Evolutionary conservation across 2,888 invertebrate species (phyloP).

Genomic region (Chrysolina haemoptera): DNA sequence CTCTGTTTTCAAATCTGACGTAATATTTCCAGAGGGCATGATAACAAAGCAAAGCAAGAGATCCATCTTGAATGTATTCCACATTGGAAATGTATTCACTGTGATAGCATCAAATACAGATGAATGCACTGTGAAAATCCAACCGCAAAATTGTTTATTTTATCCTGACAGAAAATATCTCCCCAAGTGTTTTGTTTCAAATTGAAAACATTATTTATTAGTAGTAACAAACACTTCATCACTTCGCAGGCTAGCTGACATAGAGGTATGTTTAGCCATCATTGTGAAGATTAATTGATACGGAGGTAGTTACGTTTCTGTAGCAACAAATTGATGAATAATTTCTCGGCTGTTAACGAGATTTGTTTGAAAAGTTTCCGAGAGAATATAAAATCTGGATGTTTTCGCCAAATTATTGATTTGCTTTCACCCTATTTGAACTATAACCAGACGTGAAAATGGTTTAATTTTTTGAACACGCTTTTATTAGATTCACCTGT

Average conservation of each 20-base stretch:
- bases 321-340: neutral
- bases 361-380: too few species aligned
- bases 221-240: conserved; percentile 31
- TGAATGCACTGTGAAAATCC: neutral
- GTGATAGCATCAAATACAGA: neutral
- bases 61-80: too few species aligned
- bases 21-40: too few species aligned
- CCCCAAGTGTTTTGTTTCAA: conserved; percentile 20
- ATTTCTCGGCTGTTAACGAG: neutral
- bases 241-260: conserved; percentile 24
- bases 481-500: too few species aligned
- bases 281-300: conserved; percentile 24
- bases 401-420: too few species aligned
- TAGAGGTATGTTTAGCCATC: conserved; percentile 24
- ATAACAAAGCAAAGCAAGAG: too few species aligned
- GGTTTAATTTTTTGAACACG: too few species aligned
- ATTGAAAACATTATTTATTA: conserved; percentile 33
- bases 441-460: too few species aligned
- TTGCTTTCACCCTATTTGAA: too few species aligned
- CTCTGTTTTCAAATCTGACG: too few species aligned
- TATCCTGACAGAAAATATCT: conserved; percentile 19
- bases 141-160: conserved; percentile 30
- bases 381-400: too few species aligned
- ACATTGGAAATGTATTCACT: too few species aligned
- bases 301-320: conserved; percentile 21